A percentile compares a stretch with the other conserved stretches of the same genome.
Conservation (phyloP, 2,888 invertebrate species). For the Auanema freiburgensis region DNA sequence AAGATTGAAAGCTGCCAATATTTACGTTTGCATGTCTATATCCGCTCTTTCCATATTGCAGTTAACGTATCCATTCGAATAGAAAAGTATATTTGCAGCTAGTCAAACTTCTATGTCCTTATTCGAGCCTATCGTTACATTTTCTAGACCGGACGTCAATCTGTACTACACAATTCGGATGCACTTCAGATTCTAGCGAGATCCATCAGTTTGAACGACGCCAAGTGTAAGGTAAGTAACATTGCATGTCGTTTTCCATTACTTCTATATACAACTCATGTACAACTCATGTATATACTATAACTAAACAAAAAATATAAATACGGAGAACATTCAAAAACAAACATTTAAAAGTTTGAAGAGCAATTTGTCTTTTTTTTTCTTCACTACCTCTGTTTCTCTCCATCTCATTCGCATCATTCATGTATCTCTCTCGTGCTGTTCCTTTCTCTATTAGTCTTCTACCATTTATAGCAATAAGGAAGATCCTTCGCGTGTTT, state of each 20-base stretch:
- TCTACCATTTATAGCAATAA: no score
- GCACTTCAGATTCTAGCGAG: slow-evolving; percentile 51
- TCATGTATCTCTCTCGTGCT: no score
- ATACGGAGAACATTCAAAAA: not conserved
- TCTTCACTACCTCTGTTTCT: not conserved
- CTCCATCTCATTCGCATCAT: not conserved
- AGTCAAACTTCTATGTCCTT: no score
- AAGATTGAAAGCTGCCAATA: no score
- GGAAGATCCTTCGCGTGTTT: no score
- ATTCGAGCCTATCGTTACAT: not conserved
- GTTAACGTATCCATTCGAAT: no score
- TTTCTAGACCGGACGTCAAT: slow-evolving; percentile 56
- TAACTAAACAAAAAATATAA: no score
- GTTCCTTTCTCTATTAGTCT: no score
- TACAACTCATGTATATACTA: no score
- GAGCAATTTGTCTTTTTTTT: not conserved
- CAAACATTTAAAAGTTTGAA: not conserved
- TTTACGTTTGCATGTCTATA: no score
- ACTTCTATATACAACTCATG: slow-evolving; percentile 1
- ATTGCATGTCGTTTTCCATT: not conserved
- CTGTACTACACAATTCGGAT: slow-evolving; percentile 48
- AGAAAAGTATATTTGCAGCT: no score
- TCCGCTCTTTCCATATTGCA: no score
- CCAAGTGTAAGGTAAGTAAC: slow-evolving; percentile 53
- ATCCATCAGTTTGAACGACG: slow-evolving; percentile 51